Base-by-base conservation (phyloP, 2,113 vertebrate species). In the Microcebus lehilahytsara region DNA sequence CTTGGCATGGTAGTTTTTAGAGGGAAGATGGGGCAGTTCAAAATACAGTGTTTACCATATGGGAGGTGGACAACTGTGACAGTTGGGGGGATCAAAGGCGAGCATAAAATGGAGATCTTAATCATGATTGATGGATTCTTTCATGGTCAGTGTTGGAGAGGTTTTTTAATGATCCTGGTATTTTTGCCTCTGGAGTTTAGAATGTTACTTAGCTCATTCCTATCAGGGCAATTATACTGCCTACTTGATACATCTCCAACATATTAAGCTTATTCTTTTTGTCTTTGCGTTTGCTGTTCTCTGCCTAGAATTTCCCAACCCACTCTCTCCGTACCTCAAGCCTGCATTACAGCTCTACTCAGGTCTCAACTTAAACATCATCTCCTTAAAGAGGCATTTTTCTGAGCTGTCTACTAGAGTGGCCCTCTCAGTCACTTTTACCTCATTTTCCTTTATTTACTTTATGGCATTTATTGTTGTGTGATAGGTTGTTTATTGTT, bases 311-410 rank as follows among this genome's bases (percentile, higher is more conserved):
- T 72, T 78, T 87, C n/a, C 40, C 25, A 79, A 30, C n/a, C 66
- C 34, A 71, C 14, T 56, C 9, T 53, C 56, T 32, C 37, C 53
- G n/a, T 93, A 20, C 72, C 16, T 85, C 67, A 85, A 74, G 49
- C 27, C 64, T 96, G 34, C 93, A 19, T 89, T 62, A 83, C 23
- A 64, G 16, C 42, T 89, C 40, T n/a, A 72, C 25, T 89, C 42
- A 77, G 60, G 6, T 95, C 37, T 84, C 71, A 92, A 74, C 40
- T 93, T 77, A 96, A 42, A 88, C 87, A 30, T 81, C 75, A 74
- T 83, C 60, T 72, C 74, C 80, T 90, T 87, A 92, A 78, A 96
- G 83, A 91, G 75, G 22, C 40, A 71, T 71, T 96, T 96, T 96
- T 93, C 53, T 74, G 80, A 81, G 77, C 37, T 97, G 30, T 40